Percentiles rank a stretch among this genome's conserved stretches.
phyloP scores from a whole-genome alignment of 37 sponge, comb jelly and placozoan species.

The Amphimedon queenslandica region DNA sequence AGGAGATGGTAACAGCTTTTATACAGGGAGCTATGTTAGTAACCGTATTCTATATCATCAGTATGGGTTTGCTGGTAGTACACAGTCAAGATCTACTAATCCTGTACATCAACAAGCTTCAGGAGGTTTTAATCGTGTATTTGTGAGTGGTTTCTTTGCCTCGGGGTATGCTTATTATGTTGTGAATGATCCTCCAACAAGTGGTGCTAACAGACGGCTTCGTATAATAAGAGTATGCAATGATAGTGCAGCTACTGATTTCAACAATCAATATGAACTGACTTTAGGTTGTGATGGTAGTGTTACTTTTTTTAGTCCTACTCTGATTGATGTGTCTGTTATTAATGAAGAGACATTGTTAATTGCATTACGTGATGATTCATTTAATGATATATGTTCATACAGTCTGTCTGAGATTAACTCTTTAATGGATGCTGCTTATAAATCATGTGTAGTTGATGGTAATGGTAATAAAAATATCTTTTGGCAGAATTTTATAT shows the following conservation, averaged over 20 bases:
- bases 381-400: slow-evolving; percentile 3
- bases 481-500: no score
- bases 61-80: slow-evolving; percentile 5
- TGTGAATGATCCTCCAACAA: background rate
- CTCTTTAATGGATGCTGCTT: background rate
- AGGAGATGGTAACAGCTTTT: background rate
- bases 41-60: background rate
- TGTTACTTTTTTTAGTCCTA: background rate
- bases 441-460: background rate
- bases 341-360: slow-evolving; percentile 2
- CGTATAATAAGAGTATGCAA: slow-evolving; percentile 10
- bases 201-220: background rate
- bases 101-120: background rate
- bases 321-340: background rate
- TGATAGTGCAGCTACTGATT: background rate
- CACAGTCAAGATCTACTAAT: background rate
- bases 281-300: background rate
- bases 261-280: slow-evolving; percentile 6
- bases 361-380: background rate
- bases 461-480: background rate
- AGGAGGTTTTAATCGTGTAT: slow-evolving; percentile 2
- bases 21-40: background rate
- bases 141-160: background rate
- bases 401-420: slow-evolving; percentile 4
- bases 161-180: slow-evolving; percentile 4